Evolutionary conservation across 2,888 invertebrate genomes (phyloP), one percentile per base, ranked within the genome.

Genomic region (Diarsia mendica): DNA sequence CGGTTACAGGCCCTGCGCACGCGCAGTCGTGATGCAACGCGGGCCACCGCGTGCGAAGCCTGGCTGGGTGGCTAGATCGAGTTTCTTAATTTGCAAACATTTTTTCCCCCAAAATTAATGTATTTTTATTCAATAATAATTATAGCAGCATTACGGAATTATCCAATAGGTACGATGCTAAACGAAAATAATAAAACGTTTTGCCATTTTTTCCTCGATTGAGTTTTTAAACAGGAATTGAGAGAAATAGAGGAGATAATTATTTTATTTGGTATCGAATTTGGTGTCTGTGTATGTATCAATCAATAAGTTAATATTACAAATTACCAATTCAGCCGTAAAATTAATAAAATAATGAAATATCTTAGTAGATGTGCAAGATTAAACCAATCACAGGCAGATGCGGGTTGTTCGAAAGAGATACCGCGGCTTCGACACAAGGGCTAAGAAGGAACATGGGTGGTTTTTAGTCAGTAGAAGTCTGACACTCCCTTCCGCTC

Each of bases 1-100:
- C 80, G 68, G 79, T 80, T 79, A 83, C 81, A 66, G 77, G 84
- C 86, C 86, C 85, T 77, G 89, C 87, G 87, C 77, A 67, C 60
- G 76, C 75, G 75, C 70, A 55, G 67, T 85, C 86, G 85, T 89
- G 85, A 88, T 80, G 86, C 82, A 84, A 88, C 80, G 67, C 46
- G 61, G 67, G 80, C 82, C 73, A 80, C 84, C 72, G 81, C 81
- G 69, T 61, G 79, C 75, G 75, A 70, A 58, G 8, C 28, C 72
- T 55, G 66, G 55, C 33, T 10, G 60, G 18, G 28, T 33, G 28
- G 18, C 33, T 60, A 18, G 18, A 33, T 60, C 18, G 33, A 18
- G 18, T 1, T 9, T 18, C 9, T 60, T 1, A 3, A 2, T 28
- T 58, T 28, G 3, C 3, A 18, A 58, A 28, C 0, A 18, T 28